Conservation (phyloP, 1,140 invertebrate genomes). For the Magallana angulata region DNA sequence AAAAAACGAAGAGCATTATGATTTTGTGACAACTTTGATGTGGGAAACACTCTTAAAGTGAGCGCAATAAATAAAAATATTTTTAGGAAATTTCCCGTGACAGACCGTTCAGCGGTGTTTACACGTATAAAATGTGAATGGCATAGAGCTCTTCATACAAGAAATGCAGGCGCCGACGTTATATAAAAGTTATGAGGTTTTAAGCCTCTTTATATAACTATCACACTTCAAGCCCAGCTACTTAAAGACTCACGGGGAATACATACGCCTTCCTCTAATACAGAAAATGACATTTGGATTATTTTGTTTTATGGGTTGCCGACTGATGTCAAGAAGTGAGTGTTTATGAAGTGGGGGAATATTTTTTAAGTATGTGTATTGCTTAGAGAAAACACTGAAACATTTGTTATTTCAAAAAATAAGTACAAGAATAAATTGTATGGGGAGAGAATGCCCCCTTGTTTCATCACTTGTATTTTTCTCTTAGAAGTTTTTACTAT, state of each 20-base stretch:
- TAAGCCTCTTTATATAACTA: constrained; percentile 46
- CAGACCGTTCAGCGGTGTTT: constrained; percentile 18
- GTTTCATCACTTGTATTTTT: not conserved
- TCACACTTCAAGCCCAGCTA: constrained; percentile 30
- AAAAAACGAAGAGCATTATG: not conserved
- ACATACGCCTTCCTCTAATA: constrained; percentile 1
- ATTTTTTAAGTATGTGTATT: constrained; percentile 20
- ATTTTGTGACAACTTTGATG: not conserved
- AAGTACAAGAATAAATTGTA: constrained; percentile 16
- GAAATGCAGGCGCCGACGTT: constrained; percentile 31
- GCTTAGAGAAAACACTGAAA: constrained; percentile 5
- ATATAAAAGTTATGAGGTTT: constrained; percentile 38
- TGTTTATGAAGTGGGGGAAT: constrained; percentile 26
- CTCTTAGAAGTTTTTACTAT: not conserved
- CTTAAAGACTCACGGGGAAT: constrained; percentile 1
- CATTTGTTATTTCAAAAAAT: constrained; percentile 24
- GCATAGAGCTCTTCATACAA: constrained; percentile 6
- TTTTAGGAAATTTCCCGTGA: constrained; percentile 24
- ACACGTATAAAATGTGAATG: constrained; percentile 15
- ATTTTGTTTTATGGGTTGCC: constrained; percentile 17
- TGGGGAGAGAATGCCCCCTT: not conserved
- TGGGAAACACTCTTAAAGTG: not conserved
- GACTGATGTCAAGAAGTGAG: constrained; percentile 21
- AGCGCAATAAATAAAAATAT: constrained; percentile 5
- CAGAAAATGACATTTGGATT: constrained; percentile 22